Percentiles rank a stretch among this genome's conserved stretches.
These are phyloP conservation scores for Elephas maximus DNA, from an alignment of 2,113 vertebrate genomes.

Conservation along the genomic window DNA sequence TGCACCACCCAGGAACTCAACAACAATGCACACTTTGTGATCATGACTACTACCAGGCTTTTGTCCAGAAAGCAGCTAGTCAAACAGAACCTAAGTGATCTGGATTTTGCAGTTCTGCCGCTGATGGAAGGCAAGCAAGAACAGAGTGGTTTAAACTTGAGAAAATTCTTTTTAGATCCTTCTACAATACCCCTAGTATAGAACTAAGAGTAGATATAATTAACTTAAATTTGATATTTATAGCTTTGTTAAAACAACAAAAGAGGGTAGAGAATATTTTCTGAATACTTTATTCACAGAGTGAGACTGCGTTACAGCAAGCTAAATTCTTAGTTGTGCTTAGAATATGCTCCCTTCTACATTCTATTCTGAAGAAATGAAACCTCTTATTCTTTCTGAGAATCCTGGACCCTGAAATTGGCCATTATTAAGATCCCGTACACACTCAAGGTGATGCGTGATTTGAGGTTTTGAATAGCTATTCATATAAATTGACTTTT, in stretches of 20 bases:
- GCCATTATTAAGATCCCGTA: background rate
- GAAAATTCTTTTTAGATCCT: background rate
- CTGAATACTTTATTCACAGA: conserved; percentile 58
- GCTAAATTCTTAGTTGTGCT: conserved; percentile 44
- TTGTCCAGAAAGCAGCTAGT: background rate
- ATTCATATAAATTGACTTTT: conserved; percentile 73
- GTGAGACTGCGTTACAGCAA: background rate
- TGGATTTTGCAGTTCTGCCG: background rate
- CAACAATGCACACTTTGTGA: background rate
- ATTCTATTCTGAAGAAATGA: conserved; percentile 42
- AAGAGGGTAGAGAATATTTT: background rate
- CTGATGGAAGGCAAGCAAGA: background rate
- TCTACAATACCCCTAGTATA: background rate
- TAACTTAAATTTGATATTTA: conserved; percentile 53
- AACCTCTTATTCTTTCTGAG: conserved; percentile 54
- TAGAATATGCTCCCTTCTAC: conserved; percentile 42
- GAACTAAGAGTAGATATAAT: conserved; percentile 29
- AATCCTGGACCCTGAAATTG: background rate
- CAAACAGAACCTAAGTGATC: background rate
- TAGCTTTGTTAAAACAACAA: conserved; percentile 51
- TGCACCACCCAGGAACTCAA: background rate
- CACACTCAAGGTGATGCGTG: background rate
- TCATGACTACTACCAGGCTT: background rate
- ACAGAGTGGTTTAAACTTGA: background rate
- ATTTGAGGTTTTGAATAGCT: conserved; percentile 69